phyloP scores from a whole-genome alignment of 2,113 vertebrate genomes.

The Indri indri region DNA sequence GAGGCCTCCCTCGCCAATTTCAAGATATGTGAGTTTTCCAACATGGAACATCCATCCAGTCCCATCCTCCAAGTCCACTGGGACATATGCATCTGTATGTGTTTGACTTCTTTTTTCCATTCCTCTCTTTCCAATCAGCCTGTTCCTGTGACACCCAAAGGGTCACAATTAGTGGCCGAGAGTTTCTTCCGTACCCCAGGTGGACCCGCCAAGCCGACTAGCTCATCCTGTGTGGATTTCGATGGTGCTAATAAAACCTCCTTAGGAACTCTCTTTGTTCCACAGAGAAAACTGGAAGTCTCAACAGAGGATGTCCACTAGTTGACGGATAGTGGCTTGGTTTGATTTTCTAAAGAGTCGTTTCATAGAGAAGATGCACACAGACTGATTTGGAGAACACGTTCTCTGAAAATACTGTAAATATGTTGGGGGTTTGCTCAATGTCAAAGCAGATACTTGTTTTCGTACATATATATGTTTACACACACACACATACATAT shows the following conservation, averaged over 20 bases:
- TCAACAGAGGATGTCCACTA: conserved; percentile 85
- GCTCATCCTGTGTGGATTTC: conserved; percentile 77
- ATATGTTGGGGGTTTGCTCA: conserved; percentile 42
- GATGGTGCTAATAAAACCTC: conserved; percentile 67
- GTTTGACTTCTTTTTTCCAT: neutral
- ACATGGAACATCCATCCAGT: too few relatives aligned
- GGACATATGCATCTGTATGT: neutral
- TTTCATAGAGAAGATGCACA: conserved; percentile 27
- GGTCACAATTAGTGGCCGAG: conserved; percentile 84
- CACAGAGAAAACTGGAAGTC: conserved; percentile 93
- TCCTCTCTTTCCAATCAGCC: conserved; percentile 79
- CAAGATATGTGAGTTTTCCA: neutral
- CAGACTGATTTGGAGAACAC: conserved; percentile 22
- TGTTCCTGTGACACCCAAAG: conserved; percentile 88
- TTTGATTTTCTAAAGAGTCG: conserved; percentile 35
- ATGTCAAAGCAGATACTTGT: conserved; percentile 74
- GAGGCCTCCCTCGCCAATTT: neutral
- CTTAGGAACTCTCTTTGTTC: conserved; percentile 84
- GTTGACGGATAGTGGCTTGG: conserved; percentile 20
- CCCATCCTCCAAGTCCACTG: neutral
- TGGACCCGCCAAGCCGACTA: conserved; percentile 74
- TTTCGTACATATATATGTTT: conserved; percentile 33
- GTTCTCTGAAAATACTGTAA: conserved; percentile 68
- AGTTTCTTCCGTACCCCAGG: conserved; percentile 92
- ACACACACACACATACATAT: neutral